Evolutionary conservation across 2,888 invertebrate species (phyloP), one percentile per base, ranked within the genome.

Genomic region (Pasiphila rectangulata): DNA sequence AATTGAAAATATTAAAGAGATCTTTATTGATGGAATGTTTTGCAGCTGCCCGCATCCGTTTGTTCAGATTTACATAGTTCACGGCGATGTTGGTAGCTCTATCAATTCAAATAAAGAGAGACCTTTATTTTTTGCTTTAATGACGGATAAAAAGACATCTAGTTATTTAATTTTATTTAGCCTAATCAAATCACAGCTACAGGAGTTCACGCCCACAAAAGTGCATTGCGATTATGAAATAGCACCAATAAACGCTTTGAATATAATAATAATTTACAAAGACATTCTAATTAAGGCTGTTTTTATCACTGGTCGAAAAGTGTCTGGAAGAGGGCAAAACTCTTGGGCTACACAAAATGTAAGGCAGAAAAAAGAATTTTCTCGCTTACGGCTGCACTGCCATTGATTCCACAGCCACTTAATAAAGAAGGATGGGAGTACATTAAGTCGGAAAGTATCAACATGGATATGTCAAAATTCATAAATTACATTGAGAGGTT

Each of bases 131-230:
- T 6, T 9, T 25, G 24, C 24, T 25, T 25, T 25, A 4, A 25
- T 25, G n/a, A 10, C n/a, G n/a, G 24, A n/a, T 9, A n/a, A 25
- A 25, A 25, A 9, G 10, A 25, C n/a, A 2, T 25, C 2, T 19
- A 34, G 9, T 34, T 40, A 50, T 35, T 24, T 30, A 35, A 51
- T 45, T 45, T 24, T 46, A 29, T 46, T 50, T 41, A 40, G 32
- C 32, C 29, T 51, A 29, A 46, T 51, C 32, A 42, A 49, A 29
- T 50, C 49, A 39, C 46, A 46, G 42, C 46, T 53, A 35, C 53
- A 41, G 27, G 41, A 39, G 34, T 43, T 45, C 38, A 46, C 41
- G 40, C 52, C 47, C 37, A 36, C 32, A 41, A 48, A 45, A 45
- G 40, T 45, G 30, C 45, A 50, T 36, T 29, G 41, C 46, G 51